Evolutionary conservation across 1,140 invertebrate species (phyloP).

Genomic region (Hylaeus volcanicus): DNA sequence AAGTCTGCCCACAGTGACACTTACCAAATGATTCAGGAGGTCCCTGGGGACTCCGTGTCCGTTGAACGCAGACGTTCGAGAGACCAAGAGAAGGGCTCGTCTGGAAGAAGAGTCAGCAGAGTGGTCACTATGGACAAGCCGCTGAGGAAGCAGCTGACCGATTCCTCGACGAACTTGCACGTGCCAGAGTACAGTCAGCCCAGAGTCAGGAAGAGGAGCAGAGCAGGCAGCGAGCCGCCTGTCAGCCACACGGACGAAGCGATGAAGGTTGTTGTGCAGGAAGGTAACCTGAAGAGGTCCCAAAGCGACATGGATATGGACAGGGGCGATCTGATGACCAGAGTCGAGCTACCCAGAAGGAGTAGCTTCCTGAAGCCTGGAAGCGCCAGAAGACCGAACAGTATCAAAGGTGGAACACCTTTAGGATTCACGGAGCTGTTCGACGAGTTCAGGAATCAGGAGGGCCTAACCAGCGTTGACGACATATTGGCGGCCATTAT

Average conservation of each 20-base stretch:
- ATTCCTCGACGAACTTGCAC: constrained; percentile 21
- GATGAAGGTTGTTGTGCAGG: constrained; percentile 76
- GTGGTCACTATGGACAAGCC: constrained; percentile 66
- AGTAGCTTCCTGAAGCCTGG: constrained; percentile 90
- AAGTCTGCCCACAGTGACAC: constrained; percentile 42
- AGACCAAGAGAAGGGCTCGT: constrained; percentile 43
- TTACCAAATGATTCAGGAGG: constrained; percentile 31
- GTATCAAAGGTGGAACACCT: constrained; percentile 84
- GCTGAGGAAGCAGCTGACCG: constrained; percentile 45
- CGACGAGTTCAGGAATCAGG: constrained; percentile 90
- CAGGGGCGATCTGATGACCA: constrained; percentile 89
- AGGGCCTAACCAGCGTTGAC: constrained; percentile 92
- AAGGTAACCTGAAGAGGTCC: constrained; percentile 81
- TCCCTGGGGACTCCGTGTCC: not conserved
- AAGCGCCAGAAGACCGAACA: constrained; percentile 71
- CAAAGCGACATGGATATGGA: constrained; percentile 80
- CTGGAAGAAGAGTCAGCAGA: constrained; percentile 48
- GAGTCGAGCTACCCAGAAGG: constrained; percentile 90
- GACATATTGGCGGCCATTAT: constrained; percentile 93
- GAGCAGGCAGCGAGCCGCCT: constrained; percentile 77
- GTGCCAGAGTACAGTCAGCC: constrained; percentile 47
- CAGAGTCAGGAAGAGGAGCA: constrained; percentile 67
- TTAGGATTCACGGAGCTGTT: constrained; percentile 91
- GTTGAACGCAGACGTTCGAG: constrained; percentile 43
- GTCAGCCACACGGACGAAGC: constrained; percentile 74